phyloP scores from a whole-genome alignment of 2,888 invertebrate species.

The Latrodectus elegans region DNA sequence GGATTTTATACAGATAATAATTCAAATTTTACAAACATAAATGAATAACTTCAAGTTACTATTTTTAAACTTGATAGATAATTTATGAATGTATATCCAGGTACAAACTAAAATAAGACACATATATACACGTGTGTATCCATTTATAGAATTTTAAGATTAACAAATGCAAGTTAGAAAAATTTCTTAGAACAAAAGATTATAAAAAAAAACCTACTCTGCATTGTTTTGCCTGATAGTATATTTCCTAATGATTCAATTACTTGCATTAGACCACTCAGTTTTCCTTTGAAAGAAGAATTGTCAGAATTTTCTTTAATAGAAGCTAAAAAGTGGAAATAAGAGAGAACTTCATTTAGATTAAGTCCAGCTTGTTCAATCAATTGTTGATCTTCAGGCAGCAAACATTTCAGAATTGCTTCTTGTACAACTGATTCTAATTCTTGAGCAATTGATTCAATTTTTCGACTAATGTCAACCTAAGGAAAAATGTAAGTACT shows the following conservation, averaged over 20 bases:
- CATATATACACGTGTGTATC: too few relatives aligned
- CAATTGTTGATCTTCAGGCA: not conserved
- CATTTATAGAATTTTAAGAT: too few relatives aligned
- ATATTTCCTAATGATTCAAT: not conserved
- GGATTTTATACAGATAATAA: too few relatives aligned
- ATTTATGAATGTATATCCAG: too few relatives aligned
- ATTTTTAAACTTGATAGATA: too few relatives aligned
- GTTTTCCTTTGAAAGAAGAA: not conserved
- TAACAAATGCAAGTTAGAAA: too few relatives aligned
- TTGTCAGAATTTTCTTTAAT: slow-evolving; percentile 6
- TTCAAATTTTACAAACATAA: too few relatives aligned
- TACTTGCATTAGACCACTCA: not conserved
- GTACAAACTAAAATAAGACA: too few relatives aligned
- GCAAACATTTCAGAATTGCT: slow-evolving; percentile 71
- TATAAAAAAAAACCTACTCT: not conserved
- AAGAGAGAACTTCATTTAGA: slow-evolving; percentile 5
- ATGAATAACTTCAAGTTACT: too few relatives aligned
- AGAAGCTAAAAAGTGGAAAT: slow-evolving; percentile 4
- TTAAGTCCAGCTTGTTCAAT: not conserved
- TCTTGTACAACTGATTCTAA: slow-evolving; percentile 79
- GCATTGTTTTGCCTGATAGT: not conserved
- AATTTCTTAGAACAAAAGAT: too few relatives aligned
- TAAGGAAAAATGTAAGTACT: slow-evolving; percentile 73
- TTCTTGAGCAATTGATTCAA: slow-evolving; percentile 82
- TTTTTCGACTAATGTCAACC: slow-evolving; percentile 83